Evolutionary conservation across 23 tunicate genomes (phyloP).

Genomic region (Clavelina lepadiformis): DNA sequence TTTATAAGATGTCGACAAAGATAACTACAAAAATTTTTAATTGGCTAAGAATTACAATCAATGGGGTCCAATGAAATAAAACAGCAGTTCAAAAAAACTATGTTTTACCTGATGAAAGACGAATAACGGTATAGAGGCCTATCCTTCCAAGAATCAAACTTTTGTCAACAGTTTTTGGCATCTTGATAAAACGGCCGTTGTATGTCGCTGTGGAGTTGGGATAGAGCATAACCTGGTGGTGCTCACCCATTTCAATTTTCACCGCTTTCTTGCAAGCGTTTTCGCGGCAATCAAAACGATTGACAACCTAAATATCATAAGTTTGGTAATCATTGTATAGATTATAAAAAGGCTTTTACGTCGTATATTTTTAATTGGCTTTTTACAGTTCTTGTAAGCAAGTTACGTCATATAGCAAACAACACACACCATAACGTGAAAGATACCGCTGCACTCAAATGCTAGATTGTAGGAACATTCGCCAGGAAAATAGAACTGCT

Average conservation of each 20-base stretch:
- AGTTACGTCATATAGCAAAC: no score
- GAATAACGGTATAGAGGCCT: conserved; percentile 44
- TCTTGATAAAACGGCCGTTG: conserved; percentile 25
- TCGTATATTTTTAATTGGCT: no score
- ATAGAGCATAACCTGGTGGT: conserved; percentile 14
- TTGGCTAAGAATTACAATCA: neutral
- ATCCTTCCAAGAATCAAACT: conserved; percentile 22
- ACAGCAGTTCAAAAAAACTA: neutral
- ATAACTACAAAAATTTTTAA: no score
- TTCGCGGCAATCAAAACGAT: neutral
- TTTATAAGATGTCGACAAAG: neutral
- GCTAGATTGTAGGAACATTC: conserved; percentile 49
- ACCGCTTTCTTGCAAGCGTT: conserved; percentile 34
- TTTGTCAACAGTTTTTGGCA: conserved; percentile 37
- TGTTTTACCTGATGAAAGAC: conserved; percentile 23
- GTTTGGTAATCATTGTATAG: neutral
- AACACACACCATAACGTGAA: conserved; percentile 53
- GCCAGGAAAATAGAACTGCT: conserved; percentile 47
- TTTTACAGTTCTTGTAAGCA: no score
- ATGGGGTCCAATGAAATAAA: neutral
- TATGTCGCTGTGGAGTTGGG: conserved; percentile 54
- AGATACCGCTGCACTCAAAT: conserved; percentile 23
- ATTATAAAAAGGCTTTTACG: neutral
- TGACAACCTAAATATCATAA: neutral
- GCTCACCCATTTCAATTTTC: conserved; percentile 19